Percentiles rank a stretch among this genome's conserved stretches.
phyloP scores from a whole-genome alignment of 2,113 vertebrate genomes.

The Silurus glanis region DNA sequence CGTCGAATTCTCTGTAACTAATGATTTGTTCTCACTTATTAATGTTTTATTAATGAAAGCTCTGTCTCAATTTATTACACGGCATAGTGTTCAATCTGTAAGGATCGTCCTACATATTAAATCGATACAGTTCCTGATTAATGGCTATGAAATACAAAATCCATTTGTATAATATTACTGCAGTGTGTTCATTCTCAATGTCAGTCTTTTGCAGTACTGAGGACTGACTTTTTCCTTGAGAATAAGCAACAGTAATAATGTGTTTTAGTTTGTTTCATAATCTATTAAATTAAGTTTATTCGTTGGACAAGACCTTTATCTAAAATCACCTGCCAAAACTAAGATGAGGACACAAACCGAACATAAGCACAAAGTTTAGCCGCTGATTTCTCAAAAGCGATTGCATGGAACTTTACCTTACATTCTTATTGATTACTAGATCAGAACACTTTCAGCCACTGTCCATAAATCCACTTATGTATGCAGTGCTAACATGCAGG shows the following conservation, averaged over 20 bases:
- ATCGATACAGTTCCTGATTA: conserved; percentile 7
- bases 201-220: neutral
- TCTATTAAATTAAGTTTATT: neutral
- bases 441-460: neutral
- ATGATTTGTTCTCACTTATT: neutral
- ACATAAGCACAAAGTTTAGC: neutral
- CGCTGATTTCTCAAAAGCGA: neutral
- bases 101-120: neutral
- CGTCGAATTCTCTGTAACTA: neutral
- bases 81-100: conserved; percentile 2
- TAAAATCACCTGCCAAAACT: neutral
- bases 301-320: neutral
- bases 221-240: neutral
- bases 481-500: conserved; percentile 37
- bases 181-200: neutral
- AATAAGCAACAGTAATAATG: conserved; percentile 17
- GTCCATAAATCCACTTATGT: conserved; percentile 6
- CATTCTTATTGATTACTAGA: neutral
- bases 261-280: neutral
- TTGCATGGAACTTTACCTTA: neutral
- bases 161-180: conserved; percentile 22
- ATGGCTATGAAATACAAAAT: conserved; percentile 13
- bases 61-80: neutral
- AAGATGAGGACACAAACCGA: neutral
- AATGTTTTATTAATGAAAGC: conserved; percentile 9